Conservation (phyloP, 2,888 invertebrate genomes). For the Diachrysia chrysitis region DNA sequence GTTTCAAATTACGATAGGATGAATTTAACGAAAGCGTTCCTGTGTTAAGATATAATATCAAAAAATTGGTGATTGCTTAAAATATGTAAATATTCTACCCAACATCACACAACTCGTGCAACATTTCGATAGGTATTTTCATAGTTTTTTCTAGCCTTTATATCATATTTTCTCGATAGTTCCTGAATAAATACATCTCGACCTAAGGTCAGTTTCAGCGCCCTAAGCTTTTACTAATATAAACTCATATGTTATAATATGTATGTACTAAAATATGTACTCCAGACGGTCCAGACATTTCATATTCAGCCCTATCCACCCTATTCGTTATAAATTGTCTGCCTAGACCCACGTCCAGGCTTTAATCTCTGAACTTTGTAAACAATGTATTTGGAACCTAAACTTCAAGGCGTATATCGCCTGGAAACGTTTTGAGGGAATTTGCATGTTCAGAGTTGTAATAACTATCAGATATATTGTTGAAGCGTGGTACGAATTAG, state of each 20-base stretch:
- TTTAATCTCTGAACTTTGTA: slow-evolving; percentile 49
- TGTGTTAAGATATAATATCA: too few species aligned
- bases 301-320: slow-evolving; percentile 32
- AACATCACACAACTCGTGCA: too few species aligned
- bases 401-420: slow-evolving; percentile 68
- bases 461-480: slow-evolving; percentile 38
- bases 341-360: slow-evolving; percentile 36
- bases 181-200: not conserved
- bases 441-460: slow-evolving; percentile 38
- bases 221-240: not conserved
- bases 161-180: not conserved
- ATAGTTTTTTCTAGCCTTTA: too few species aligned
- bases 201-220: not conserved
- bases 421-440: slow-evolving; percentile 42
- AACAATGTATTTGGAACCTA: slow-evolving; percentile 40
- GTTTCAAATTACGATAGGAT: too few species aligned
- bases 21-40: too few species aligned
- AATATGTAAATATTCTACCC: too few species aligned
- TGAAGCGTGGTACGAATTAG: slow-evolving; percentile 36
- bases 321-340: slow-evolving; percentile 26
- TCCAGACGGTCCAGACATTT: slow-evolving; percentile 34
- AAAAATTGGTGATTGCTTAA: too few species aligned
- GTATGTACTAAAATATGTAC: too few species aligned
- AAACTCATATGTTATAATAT: too few species aligned
- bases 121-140: too few species aligned